phyloP scores from a whole-genome alignment of 2,888 invertebrate species.

The Actias luna region DNA sequence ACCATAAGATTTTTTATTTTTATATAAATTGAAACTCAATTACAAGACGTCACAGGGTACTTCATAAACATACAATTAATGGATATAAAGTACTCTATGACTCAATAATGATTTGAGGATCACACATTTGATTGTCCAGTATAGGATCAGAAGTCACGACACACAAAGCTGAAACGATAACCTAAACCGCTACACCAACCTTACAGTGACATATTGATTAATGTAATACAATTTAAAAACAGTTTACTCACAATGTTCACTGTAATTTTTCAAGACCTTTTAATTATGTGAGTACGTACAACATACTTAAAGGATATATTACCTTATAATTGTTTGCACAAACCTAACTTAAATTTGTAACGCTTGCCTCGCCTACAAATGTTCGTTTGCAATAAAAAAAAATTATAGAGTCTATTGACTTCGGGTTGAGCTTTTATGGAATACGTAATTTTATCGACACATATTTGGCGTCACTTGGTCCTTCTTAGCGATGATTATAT shows the following conservation, averaged over 20 bases:
- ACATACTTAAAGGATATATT: background rate
- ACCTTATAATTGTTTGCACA: background rate
- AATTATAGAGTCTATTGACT: background rate
- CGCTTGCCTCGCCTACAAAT: background rate
- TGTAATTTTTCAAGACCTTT: too few species aligned
- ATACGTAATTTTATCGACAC: background rate
- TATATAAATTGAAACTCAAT: background rate
- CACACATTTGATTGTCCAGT: too few species aligned
- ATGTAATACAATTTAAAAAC: too few species aligned
- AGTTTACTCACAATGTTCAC: too few species aligned
- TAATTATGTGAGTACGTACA: background rate
- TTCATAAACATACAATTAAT: too few species aligned
- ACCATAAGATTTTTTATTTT: background rate
- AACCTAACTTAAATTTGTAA: background rate
- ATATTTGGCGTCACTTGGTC: background rate
- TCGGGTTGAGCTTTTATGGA: background rate
- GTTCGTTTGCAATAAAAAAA: background rate
- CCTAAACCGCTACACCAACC: too few species aligned
- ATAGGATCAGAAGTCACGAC: too few species aligned
- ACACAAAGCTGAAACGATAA: too few species aligned
- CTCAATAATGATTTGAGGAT: too few species aligned
- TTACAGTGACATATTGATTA: too few species aligned
- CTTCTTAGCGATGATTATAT: background rate
- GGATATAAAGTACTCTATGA: too few species aligned
- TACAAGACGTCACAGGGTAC: too few species aligned